Evolutionary conservation across 2,113 vertebrate species (phyloP).

Genomic region (Istiophorus platypterus): DNA sequence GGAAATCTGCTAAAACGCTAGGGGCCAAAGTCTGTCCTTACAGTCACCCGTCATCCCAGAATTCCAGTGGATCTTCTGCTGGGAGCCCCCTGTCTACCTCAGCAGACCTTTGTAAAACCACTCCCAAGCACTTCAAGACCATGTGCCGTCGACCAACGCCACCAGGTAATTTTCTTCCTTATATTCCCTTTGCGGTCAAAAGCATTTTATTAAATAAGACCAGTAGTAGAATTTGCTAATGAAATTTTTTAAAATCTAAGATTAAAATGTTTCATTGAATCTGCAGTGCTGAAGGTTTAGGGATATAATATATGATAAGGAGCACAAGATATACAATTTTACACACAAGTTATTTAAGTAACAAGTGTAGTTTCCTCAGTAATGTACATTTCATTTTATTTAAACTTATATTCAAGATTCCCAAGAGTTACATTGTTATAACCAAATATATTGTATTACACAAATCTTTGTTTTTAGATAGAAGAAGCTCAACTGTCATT

Average conservation of each 20-base stretch:
- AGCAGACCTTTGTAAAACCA: slow-evolving; percentile 92
- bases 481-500: background rate
- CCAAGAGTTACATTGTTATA: no score
- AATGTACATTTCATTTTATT: no score
- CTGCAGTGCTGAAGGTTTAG: background rate
- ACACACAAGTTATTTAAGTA: no score
- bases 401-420: no score
- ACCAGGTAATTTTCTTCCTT: slow-evolving; percentile 80
- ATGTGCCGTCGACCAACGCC: slow-evolving; percentile 93
- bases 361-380: no score
- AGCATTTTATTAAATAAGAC: background rate
- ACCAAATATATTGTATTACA: no score
- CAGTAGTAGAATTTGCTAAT: background rate
- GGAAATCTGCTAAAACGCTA: slow-evolving; percentile 83
- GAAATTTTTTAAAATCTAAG: background rate
- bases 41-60: slow-evolving; percentile 87
- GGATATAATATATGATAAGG: background rate
- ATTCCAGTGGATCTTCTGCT: slow-evolving; percentile 82
- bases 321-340: background rate
- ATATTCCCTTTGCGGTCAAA: background rate
- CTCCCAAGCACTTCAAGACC: slow-evolving; percentile 95
- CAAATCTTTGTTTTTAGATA: background rate
- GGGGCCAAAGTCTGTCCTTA: slow-evolving; percentile 91
- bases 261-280: background rate
- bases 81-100: slow-evolving; percentile 92